Evolutionary conservation across 2,113 vertebrate species (phyloP), one percentile per base, ranked within the genome.

Genomic region (Acanthochromis polyacanthus): DNA sequence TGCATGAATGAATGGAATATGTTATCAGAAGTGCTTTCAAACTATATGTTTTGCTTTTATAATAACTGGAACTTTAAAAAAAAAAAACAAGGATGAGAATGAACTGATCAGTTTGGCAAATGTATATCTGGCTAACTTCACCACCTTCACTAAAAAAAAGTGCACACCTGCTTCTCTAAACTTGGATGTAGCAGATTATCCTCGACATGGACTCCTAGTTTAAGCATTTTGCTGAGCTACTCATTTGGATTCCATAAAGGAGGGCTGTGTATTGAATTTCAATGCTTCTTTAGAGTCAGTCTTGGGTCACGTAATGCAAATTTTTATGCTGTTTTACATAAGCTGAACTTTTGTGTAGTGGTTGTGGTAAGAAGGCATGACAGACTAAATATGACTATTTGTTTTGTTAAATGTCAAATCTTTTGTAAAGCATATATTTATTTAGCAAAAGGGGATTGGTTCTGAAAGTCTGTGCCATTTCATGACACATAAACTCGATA

Each of bases 311-410:
- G 32, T 36, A 9, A 36, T 36, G 9, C 8, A 9, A 36, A 36
- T 36, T 36, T 36, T 36, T 36, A 36, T 36, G 32, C 32, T 36
- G 32, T 9, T 36, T 8, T 36, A 36, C 7, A 36, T 36, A 36
- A 36, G 32, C 32, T 36, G 7, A 8, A 7, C 1, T 36, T 36
- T 36, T 36, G 32, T 36, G 7, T 36, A 36, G 32, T 36, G 7
- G 19, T 15, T 59, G 10, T 62, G 28, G 36, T 20, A 10, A 30
- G 38, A 20, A 40, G 58, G 14, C 28, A 32, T 58, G n/a, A 51
- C 51, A 57, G 40, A 64, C 23, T 15, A 19, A 56, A 68, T 62
- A 19, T 40, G 53, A 62, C 9, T n/a, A 23, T 45, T 46, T 23
- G 16, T 36, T 43, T 45, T 38, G 32, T 22, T 38, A 51, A 71